phyloP scores from a whole-genome alignment of 2,888 invertebrate species.

The Hydriomena furcata region DNA sequence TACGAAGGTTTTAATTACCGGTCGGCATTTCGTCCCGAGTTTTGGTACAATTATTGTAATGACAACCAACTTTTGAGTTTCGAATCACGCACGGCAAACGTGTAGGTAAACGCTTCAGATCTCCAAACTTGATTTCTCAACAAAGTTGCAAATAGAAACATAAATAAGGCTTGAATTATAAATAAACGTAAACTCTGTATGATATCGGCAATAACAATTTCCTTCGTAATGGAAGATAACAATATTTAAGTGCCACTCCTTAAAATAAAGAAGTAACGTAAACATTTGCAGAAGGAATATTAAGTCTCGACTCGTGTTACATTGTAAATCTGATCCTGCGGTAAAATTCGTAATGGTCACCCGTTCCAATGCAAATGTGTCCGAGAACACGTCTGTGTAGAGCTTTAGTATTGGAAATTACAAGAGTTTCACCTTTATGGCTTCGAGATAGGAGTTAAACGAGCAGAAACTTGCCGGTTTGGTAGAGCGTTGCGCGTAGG shows the following conservation, averaged over 20 bases:
- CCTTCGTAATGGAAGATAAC: not conserved
- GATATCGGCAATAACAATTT: slow-evolving; percentile 4
- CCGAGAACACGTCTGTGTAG: slow-evolving; percentile 33
- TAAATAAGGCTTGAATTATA: not conserved
- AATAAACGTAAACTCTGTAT: not conserved
- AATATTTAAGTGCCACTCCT: slow-evolving; percentile 1
- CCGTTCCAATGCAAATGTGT: slow-evolving; percentile 46
- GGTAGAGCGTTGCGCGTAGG: slow-evolving; percentile 41
- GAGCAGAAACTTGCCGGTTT: slow-evolving; percentile 29
- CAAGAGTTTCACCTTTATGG: slow-evolving; percentile 26
- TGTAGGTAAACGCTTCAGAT: not conserved
- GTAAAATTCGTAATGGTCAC: slow-evolving; percentile 42
- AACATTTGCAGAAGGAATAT: slow-evolving; percentile 13
- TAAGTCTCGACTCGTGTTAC: slow-evolving; percentile 21
- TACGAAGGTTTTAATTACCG: slow-evolving; percentile 13
- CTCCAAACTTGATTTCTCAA: not conserved
- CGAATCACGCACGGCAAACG: slow-evolving; percentile 4
- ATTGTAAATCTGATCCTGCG: slow-evolving; percentile 30
- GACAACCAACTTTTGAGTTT: slow-evolving; percentile 1
- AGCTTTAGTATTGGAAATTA: slow-evolving; percentile 17
- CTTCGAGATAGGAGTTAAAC: slow-evolving; percentile 16
- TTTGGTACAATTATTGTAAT: slow-evolving; percentile 9
- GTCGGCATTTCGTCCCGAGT: slow-evolving; percentile 1
- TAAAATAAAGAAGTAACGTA: slow-evolving; percentile 17
- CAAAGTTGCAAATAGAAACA: slow-evolving; percentile 11